phyloP scores from a whole-genome alignment of 2,888 invertebrate genomes.

The Morpho deidamia region DNA sequence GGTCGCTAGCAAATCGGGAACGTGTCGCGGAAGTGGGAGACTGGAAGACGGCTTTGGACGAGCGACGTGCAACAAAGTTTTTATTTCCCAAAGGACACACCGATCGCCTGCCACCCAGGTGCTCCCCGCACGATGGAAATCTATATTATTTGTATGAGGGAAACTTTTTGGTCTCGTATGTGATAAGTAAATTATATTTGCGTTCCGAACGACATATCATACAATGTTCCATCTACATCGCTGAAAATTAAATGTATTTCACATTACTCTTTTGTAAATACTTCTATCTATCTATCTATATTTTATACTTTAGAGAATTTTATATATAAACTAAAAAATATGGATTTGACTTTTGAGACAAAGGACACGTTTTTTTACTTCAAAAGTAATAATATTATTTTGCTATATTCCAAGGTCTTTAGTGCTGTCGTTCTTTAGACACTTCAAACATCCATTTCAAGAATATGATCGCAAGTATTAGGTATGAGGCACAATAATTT shows the following conservation, averaged over 20 bases:
- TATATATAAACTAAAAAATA: too few relatives aligned
- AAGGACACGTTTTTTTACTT: too few relatives aligned
- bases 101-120: slow-evolving; percentile 75
- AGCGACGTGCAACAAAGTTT: slow-evolving; percentile 77
- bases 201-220: slow-evolving; percentile 57
- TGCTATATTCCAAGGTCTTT: too few relatives aligned
- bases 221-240: slow-evolving; percentile 44
- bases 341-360: too few relatives aligned
- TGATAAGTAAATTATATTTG: slow-evolving; percentile 75
- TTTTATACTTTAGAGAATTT: too few relatives aligned
- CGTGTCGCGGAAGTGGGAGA: slow-evolving; percentile 57
- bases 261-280: not conserved
- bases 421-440: too few relatives aligned
- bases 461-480: too few relatives aligned
- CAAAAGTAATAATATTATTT: too few relatives aligned
- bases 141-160: slow-evolving; percentile 77
- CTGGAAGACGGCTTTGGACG: slow-evolving; percentile 72
- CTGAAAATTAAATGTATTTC: not conserved
- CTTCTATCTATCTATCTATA: too few relatives aligned
- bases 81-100: slow-evolving; percentile 75
- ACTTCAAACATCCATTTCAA: too few relatives aligned
- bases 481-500: too few relatives aligned
- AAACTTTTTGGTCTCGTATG: slow-evolving; percentile 74
- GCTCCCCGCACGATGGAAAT: slow-evolving; percentile 68
- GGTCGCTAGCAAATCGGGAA: slow-evolving; percentile 67